Base-by-base conservation (phyloP, 2,888 invertebrate genomes). In the Myopa testacea region DNA sequence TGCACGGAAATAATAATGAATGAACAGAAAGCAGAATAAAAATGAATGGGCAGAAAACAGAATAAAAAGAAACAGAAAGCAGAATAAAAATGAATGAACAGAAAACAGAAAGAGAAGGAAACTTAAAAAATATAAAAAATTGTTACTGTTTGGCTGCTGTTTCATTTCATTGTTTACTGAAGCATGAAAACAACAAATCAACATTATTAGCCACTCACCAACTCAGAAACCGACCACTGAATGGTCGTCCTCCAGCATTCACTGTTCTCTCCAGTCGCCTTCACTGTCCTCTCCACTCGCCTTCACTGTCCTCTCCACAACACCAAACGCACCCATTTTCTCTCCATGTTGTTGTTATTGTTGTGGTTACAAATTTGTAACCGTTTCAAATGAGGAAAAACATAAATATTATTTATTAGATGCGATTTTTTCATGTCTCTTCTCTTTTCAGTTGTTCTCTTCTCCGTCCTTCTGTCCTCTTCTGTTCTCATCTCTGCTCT, bases 361-460 rank as follows among this genome's bases (percentile, higher is more conserved):
- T 45, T 62, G 37, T 62, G 4, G 14, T 73, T 40, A 38, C 62
- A 26, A 73, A 19, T 73, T 62, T 40, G 26, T 26, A 45, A 1
- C 65, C 37, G 16, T 65, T 65, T 65, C 65, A 65, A 55, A 70
- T 70, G 70, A 55, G 70, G n/a, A 45, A 63, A 52, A 74, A 63
- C 45, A 73, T 62, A 73, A 74, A 63, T 63, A 74, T 65, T 74
- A 74, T 74, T 74, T 74, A 74, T 74, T 74, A 34, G 65, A 16
- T 52, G 58, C 50, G 40, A 72, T 72, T 60, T 72, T 40, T 58
- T 40, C 50, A 50, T 8, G 55, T 14, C 72, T 45, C 69, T n/a
- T 37, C 63, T 37, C 16, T 37, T 40, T 67, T 67, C 38, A 37
- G 19, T 16, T 67, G 14, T 40, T 38, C 65, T 16, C 50, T 50